These are phyloP conservation scores for Pseudomyrmex concolor DNA, from an alignment of 1,140 invertebrate species.

Conservation along the genomic window DNA sequence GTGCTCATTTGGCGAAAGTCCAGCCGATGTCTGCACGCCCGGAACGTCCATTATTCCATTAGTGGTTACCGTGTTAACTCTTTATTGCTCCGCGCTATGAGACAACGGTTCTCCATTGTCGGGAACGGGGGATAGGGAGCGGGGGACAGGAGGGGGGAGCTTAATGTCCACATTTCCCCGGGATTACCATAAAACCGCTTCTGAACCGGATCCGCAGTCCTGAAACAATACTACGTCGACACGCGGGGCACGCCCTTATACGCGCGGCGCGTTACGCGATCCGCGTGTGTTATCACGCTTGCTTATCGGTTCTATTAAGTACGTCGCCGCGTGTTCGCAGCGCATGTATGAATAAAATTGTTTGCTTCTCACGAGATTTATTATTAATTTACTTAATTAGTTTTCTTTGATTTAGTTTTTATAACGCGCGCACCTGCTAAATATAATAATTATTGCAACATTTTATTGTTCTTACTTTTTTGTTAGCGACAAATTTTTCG, in stretches of 20 bases:
- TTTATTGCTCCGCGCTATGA: slow-evolving; percentile 77
- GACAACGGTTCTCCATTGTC: slow-evolving; percentile 77
- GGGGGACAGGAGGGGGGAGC: not conserved
- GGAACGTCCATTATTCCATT: slow-evolving; percentile 83
- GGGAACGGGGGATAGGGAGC: not conserved
- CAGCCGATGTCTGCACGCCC: slow-evolving; percentile 72
- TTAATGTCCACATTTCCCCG: slow-evolving; percentile 70
- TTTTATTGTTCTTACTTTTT: not conserved
- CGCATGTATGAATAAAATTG: too few species aligned
- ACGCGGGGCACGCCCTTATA: not conserved
- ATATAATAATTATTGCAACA: not conserved
- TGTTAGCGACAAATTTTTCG: too few species aligned
- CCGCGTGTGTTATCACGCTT: slow-evolving; percentile 5
- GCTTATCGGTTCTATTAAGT: not conserved
- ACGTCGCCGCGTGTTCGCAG: too few species aligned
- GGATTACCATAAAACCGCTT: slow-evolving; percentile 68
- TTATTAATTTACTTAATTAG: too few species aligned
- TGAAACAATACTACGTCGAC: not conserved
- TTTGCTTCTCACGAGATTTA: not conserved
- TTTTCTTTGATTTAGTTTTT: too few species aligned
- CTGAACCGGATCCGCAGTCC: not conserved
- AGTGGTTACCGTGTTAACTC: slow-evolving; percentile 81
- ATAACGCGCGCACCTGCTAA: too few species aligned
- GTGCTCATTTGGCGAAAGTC: slow-evolving; percentile 79
- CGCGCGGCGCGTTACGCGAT: not conserved